Base-by-base conservation (phyloP, 37 sponge, comb jelly and placozoan species). In the Cliona cf. orientalis region DNA sequence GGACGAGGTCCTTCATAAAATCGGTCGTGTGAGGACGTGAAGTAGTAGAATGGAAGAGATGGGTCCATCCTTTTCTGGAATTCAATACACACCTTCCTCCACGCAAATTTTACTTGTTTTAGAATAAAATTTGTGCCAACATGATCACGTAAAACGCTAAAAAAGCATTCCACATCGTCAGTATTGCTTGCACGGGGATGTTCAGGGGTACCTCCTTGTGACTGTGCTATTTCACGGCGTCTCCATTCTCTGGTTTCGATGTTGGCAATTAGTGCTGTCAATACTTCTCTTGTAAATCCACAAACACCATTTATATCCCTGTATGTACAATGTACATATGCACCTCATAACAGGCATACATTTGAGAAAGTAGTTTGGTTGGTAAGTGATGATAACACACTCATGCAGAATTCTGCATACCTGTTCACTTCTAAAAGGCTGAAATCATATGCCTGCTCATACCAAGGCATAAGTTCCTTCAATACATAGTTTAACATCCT, bases 91-190 rank as follows among this genome's bases (percentile, higher is more conserved):
- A 55, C 42, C 31, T 81, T 81, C 25, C 71, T 2, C 4, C 28
- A 69, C 7, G 42, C 59, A 53, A 70, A n/a, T 39, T 58, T 36
- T 0, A 70, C 65, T n/a, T 71, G 33, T 42, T 73, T 72, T 9
- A 32, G 17, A 14, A 70, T 74, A 64, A 75, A 84, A 65, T 84
- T 45, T 17, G 12, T 14, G 7, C 76, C 84, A 22, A 84, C 37
- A 3, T 4, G 17, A 64, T 80, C 84, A 2, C 69, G 21, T 40
- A 45, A 37, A 0, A 75, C 59, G 41, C 76, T 75, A 43, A 75
- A 75, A 37, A 83, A 83, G 22, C 76, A 84, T 33, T 84, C 76
- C 5, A 75, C 58, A 53, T 84, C 76, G 66, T 84, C 84, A 6
- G 83, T 83, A 5, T 44, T 83, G 46, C 74, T 75, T 2, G 84